A percentile compares a stretch with the other conserved stretches of the same genome.
These are phyloP conservation scores for Noctilio leporinus DNA, from an alignment of 2,113 vertebrate genomes.

Conservation along the genomic window DNA sequence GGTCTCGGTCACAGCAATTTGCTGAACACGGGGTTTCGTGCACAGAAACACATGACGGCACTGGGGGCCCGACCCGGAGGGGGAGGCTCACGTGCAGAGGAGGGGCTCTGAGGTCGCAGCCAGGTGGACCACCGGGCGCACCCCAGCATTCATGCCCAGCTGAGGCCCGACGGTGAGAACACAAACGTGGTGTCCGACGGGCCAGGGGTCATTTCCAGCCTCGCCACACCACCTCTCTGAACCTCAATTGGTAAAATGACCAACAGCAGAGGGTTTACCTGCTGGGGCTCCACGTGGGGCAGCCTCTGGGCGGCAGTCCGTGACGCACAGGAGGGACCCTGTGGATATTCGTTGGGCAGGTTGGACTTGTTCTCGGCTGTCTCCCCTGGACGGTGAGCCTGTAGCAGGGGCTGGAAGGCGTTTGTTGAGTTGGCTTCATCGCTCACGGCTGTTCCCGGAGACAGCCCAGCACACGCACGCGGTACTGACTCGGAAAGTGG, in stretches of 20 bases:
- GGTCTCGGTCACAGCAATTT: conserved; percentile 72
- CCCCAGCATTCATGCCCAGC: neutral
- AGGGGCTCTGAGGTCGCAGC: neutral
- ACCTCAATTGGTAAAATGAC: neutral
- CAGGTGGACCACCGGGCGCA: neutral
- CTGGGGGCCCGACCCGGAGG: conserved; percentile 8
- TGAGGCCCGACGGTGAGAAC: neutral
- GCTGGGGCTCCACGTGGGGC: neutral
- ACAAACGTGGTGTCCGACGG: neutral
- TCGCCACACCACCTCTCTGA: neutral
- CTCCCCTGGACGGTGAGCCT: neutral
- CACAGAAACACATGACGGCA: conserved; percentile 63
- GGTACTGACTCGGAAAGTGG: neutral
- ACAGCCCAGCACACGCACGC: neutral
- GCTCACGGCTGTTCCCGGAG: neutral
- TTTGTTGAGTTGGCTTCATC: neutral
- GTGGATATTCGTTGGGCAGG: neutral
- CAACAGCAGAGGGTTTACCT: neutral
- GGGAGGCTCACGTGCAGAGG: rapidly evolving
- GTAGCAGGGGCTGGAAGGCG: neutral
- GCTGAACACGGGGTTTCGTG: conserved; percentile 77
- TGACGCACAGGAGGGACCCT: neutral
- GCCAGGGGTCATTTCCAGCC: neutral
- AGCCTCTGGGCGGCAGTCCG: neutral
- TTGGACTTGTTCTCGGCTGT: neutral